Evolutionary conservation across 2,113 vertebrate genomes (phyloP), one percentile per base, ranked within the genome.

Genomic region (Oreochromis aureus): DNA sequence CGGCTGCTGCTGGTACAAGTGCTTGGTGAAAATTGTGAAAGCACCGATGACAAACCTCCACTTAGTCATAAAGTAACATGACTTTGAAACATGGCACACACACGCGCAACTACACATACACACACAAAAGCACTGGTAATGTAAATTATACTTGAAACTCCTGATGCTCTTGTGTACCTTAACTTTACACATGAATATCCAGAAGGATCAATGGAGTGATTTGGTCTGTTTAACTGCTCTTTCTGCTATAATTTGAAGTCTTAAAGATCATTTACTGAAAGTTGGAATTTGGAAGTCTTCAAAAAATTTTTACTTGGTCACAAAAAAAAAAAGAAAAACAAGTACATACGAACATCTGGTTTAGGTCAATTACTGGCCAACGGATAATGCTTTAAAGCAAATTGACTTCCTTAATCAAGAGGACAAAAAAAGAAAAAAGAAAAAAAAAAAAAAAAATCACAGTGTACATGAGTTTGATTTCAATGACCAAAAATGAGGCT

Each of bases 261-360:
- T 87, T 63, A 82, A 73, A 32, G 32, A 39, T 87, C 24, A 8
- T 54, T 18, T 87, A 19, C 24, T 71, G 48, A 91, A 78, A 82
- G 54, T 19, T 48, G 15, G 41, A 76, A 76, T 76, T 46, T 19
- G 41, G 24, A 48, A 76, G 69, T 30, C 41, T 79, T 16, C 79
- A 9, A 19, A 73, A 36, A 24, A 0, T 0, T 0, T 19, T 63
- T 19, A 80, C 86, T 83, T 54, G 4, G 56, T 87, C 79, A 87
- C 41, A 13, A 66, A 79, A 84, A 51, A 18, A 46, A 51, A 18
- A 46, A 66, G 73, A 34, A 36, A 63, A 63, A 32, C 59, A 63
- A 19, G 19, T 36, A 63, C 59, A 63, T 34, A 63, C 30, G 6
- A 63, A 63, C 10, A 63, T 63, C 59, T 63, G 59, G 59, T 63